Conservation (phyloP, 2,113 vertebrate genomes). For the Microcebus tavaratra region DNA sequence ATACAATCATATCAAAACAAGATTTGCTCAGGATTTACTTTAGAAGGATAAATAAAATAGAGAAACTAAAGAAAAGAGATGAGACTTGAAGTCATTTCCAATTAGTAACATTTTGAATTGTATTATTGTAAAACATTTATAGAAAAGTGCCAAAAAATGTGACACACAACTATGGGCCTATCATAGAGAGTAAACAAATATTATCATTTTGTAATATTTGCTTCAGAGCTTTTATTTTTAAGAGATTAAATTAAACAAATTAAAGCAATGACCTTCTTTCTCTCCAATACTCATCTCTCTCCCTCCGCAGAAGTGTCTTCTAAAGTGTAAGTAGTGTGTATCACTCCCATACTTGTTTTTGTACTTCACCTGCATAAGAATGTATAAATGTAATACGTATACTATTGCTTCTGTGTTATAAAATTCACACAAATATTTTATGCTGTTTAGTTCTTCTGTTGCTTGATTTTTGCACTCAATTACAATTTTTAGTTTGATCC, state of each 20-base stretch:
- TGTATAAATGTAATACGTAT: fast-evolving
- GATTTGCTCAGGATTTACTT: not conserved
- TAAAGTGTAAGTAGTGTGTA: fast-evolving
- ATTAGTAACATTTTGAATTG: not conserved
- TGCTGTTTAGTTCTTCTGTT: not conserved
- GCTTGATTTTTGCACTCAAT: not conserved
- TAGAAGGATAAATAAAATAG: not conserved
- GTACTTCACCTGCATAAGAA: not conserved
- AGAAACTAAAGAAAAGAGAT: not conserved
- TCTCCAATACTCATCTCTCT: not conserved
- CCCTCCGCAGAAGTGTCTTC: not conserved
- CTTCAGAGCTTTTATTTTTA: not conserved
- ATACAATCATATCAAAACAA: not conserved
- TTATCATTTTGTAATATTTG: not conserved
- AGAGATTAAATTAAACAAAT: not conserved
- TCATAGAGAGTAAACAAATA: not conserved
- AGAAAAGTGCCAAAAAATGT: not conserved
- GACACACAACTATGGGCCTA: not conserved
- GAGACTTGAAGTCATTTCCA: not conserved
- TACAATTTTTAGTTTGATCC: not conserved
- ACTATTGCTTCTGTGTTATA: not conserved
- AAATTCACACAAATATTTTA: not conserved
- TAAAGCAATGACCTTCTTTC: not conserved
- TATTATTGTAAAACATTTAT: not conserved
- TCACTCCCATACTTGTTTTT: not conserved